Base-by-base conservation (phyloP, 1,140 invertebrate genomes). In the Drosophila malerkotliana region DNA sequence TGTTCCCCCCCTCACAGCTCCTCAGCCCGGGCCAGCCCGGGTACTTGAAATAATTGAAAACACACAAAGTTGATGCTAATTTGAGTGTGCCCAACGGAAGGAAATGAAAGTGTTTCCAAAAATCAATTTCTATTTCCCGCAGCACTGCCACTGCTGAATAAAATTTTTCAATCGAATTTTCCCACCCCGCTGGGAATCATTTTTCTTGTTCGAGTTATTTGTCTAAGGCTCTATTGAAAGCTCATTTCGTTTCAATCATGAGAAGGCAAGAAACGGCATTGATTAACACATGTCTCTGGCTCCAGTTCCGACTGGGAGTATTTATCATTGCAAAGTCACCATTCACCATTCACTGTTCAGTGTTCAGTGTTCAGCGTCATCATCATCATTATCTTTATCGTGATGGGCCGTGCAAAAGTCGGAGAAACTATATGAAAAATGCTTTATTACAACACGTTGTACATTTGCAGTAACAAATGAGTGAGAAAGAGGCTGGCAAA, bases 371-470 rank as follows among this genome's bases (percentile, higher is more conserved):
- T 37, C 41, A 8, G 5, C 41, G 41, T 68, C 64, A 53, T 57
- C 45, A 52, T 48, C 47, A 51, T 44, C 55, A 69, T 67, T 30
- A 47, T 51, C 54, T 49, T 69, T 64, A 62, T 58, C 41, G 41
- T 58, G 44, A 48, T 30, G 39, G 45, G 53, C 10, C 8, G 30
- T 10, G 7, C 26, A 30, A 18, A 37, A 10, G 39, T 21, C 14
- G 62, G 61, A 37, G 53, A 55, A 82, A 78, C 83, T 88, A 82
- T 82, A 87, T 76, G 74, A 78, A 81, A 78, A 87, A 85, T 87
- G 74, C 56, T 85, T 87, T 85, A 87, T 79, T 88, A 79, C 83
- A 63, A 57, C 62, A 69, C 71, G 73, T 58, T 74, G 81, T 74
- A 71, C 77, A 71, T 77, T 85, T 77, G 55, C 69, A 67, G 58